Conservation (phyloP, 2,113 vertebrate genomes). For the Apteryx owenii region DNA sequence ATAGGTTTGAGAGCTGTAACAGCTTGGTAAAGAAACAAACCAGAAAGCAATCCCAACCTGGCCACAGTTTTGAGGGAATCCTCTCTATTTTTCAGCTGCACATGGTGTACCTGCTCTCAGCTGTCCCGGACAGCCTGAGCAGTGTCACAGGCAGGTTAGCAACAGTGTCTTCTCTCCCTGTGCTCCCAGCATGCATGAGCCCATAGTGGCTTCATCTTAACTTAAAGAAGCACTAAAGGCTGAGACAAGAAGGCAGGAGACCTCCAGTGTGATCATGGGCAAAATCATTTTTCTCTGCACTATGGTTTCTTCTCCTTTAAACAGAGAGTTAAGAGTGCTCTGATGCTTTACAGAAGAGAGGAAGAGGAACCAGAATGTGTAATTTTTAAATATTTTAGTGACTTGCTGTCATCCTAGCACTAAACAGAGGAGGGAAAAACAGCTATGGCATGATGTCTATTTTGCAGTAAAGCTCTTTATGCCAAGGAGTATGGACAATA, state of each 20-base stretch:
- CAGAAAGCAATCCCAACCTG: neutral
- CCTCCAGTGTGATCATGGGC: neutral
- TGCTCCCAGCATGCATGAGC: neutral
- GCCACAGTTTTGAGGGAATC: neutral
- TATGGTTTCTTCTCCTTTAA: neutral
- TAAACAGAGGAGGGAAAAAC: neutral
- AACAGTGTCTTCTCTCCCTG: neutral
- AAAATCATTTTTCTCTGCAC: neutral
- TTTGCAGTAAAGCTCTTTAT: neutral
- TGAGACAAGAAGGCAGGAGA: neutral
- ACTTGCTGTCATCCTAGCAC: neutral
- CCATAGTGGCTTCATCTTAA: neutral
- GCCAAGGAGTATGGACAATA: neutral
- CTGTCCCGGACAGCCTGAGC: neutral
- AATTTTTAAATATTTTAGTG: neutral
- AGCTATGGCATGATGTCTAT: rapidly evolving
- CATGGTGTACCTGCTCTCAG: rapidly evolving
- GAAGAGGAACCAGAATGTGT: neutral
- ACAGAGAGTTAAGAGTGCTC: neutral
- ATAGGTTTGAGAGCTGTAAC: neutral
- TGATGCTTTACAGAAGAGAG: neutral
- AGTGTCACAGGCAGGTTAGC: rapidly evolving
- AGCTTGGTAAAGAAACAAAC: neutral
- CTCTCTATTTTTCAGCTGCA: neutral
- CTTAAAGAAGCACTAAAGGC: neutral